Percentiles rank a stretch among this genome's conserved stretches.
These are phyloP conservation scores for Campopleginae sp. DNA, from an alignment of 2,888 invertebrate species.

Conservation along the genomic window DNA sequence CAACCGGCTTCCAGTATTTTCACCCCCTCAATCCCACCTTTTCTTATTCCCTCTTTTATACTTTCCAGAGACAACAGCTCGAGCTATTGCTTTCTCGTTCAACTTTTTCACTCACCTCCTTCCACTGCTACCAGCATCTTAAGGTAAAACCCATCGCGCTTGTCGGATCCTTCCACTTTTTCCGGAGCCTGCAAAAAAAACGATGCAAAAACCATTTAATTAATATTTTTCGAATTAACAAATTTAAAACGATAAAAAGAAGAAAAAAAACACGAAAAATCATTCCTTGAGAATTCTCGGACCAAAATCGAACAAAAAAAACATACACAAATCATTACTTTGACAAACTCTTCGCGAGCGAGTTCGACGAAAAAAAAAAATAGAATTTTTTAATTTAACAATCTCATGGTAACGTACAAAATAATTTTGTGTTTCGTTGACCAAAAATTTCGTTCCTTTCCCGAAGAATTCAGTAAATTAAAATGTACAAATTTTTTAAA, in stretches of 20 bases:
- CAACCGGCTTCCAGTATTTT: conserved; percentile 33
- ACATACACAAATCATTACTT: background rate
- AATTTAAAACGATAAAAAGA: background rate
- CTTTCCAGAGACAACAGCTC: background rate
- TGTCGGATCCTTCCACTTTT: conserved; percentile 46
- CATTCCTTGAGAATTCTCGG: background rate
- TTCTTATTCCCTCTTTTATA: conserved; percentile 20
- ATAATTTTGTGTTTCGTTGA: no score
- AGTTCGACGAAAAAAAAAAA: no score
- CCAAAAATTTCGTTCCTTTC: no score
- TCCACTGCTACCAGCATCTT: conserved; percentile 59
- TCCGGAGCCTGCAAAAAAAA: conserved; percentile 53
- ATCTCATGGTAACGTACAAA: no score
- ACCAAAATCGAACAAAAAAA: background rate
- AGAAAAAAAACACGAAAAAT: background rate
- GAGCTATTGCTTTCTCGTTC: conserved; percentile 32
- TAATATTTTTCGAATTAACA: background rate
- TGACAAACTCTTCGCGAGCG: background rate
- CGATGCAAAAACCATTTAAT: background rate
- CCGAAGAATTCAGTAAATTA: no score
- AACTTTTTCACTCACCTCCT: conserved; percentile 63
- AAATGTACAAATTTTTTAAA: no score
- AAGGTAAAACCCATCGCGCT: conserved; percentile 52
- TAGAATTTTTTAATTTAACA: no score
- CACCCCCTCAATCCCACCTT: conserved; percentile 25